These are phyloP conservation scores for Osmerus eperlanus DNA, from an alignment of 2,113 vertebrate species.

Conservation along the genomic window DNA sequence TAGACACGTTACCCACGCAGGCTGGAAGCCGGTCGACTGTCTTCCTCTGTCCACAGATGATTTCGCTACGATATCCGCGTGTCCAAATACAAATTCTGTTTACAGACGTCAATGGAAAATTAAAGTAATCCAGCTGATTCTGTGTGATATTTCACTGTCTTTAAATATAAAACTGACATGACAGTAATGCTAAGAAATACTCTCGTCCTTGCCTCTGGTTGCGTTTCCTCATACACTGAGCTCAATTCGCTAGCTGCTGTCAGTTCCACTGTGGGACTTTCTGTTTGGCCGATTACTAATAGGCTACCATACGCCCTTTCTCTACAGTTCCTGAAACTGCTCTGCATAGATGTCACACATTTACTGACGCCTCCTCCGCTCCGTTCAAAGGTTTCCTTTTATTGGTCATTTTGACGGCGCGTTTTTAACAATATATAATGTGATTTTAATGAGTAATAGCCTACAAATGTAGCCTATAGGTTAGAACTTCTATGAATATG, in stretches of 20 bases:
- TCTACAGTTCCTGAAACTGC: slow-evolving; percentile 49
- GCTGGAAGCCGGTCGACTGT: slow-evolving; percentile 5
- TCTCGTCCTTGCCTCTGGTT: slow-evolving; percentile 7
- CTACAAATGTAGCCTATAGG: background rate
- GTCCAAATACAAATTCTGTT: background rate
- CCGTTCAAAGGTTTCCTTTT: slow-evolving; percentile 20
- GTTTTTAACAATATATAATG: slow-evolving; percentile 1
- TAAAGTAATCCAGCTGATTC: slow-evolving; percentile 27
- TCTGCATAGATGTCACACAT: slow-evolving; percentile 25
- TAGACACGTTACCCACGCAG: slow-evolving; percentile 35
- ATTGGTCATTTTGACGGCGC: slow-evolving; percentile 14
- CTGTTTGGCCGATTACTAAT: slow-evolving; percentile 42
- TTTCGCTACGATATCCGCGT: slow-evolving; percentile 18
- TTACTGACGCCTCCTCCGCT: slow-evolving; percentile 24
- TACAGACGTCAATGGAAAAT: background rate
- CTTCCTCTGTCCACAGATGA: slow-evolving; percentile 5
- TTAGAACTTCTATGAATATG: too few relatives aligned
- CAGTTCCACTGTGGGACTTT: slow-evolving; percentile 46
- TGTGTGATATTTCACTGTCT: background rate
- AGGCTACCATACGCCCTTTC: slow-evolving; percentile 38
- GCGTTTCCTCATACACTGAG: slow-evolving; percentile 2
- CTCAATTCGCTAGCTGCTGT: slow-evolving; percentile 17
- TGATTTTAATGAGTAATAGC: slow-evolving; percentile 14
- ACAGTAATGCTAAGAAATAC: background rate
- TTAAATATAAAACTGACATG: background rate